Conservation (phyloP, 2,797 vertebrate species). For the Anguilla anguilla region DNA sequence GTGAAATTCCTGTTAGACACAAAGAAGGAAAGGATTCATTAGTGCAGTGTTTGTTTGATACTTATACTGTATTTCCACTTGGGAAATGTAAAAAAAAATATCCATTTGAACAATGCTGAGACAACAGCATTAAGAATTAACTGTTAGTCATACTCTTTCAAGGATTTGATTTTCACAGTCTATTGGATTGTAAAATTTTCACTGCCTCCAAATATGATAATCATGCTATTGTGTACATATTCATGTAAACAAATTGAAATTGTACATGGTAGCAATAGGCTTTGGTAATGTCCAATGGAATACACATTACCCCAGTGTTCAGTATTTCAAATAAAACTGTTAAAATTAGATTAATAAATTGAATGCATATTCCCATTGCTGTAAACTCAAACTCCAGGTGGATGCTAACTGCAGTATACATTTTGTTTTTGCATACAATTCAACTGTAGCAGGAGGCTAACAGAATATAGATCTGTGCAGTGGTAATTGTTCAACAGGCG, state of each 20-base stretch:
- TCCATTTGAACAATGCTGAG: conserved; percentile 61
- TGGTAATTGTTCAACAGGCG: conserved; percentile 87
- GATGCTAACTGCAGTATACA: conserved; percentile 76
- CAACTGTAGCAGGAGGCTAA: conserved; percentile 78
- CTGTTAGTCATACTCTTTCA: conserved; percentile 18
- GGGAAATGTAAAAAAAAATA: conserved; percentile 64
- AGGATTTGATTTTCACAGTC: conserved; percentile 24
- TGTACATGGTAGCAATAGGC: conserved; percentile 9
- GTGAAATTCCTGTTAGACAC: background rate
- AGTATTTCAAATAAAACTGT: background rate
- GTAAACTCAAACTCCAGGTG: conserved; percentile 78
- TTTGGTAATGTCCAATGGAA: conserved; percentile 13
- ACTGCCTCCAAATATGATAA: conserved; percentile 6
- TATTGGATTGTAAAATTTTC: conserved; percentile 9
- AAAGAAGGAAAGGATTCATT: conserved; percentile 37
- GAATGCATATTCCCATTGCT: conserved; percentile 33
- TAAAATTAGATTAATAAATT: background rate
- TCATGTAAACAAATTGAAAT: conserved; percentile 8
- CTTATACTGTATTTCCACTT: conserved; percentile 25
- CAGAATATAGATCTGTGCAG: conserved; percentile 79
- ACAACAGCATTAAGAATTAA: conserved; percentile 17
- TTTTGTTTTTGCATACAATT: conserved; percentile 61
- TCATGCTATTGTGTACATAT: conserved; percentile 16
- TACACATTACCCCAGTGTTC: background rate
- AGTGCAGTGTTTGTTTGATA: background rate